These are phyloP conservation scores for Beris chalybata DNA, from an alignment of 2,888 invertebrate genomes.

Conservation along the genomic window DNA sequence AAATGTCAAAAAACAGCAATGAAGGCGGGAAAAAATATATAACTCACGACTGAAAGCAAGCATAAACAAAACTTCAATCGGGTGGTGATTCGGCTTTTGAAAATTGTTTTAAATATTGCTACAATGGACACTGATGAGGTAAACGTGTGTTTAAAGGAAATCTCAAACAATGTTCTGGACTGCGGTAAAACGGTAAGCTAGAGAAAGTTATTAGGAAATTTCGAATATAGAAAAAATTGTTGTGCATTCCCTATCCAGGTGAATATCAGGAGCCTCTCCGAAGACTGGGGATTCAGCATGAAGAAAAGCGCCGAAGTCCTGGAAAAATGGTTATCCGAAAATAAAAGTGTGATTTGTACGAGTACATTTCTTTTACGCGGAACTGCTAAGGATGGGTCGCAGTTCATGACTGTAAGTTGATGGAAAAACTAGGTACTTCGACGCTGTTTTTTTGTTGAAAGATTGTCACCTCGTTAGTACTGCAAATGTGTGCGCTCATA, in stretches of 20 bases:
- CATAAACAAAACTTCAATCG: too few relatives aligned
- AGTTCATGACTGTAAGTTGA: slow-evolving; percentile 15
- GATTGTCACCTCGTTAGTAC: too few relatives aligned
- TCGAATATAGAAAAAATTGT: too few relatives aligned
- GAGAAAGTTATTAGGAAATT: not conserved
- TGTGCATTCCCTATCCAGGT: slow-evolving; percentile 1
- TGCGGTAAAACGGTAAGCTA: slow-evolving; percentile 9
- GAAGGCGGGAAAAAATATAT: too few relatives aligned
- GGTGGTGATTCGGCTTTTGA: too few relatives aligned
- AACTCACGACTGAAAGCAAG: too few relatives aligned
- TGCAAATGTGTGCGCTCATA: too few relatives aligned
- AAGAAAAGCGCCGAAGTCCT: slow-evolving; percentile 3
- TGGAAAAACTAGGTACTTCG: not conserved
- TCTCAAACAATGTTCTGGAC: slow-evolving; percentile 12
- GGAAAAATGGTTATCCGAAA: slow-evolving; percentile 7
- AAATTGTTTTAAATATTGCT: not conserved
- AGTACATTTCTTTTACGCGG: slow-evolving; percentile 15
- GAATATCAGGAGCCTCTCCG: slow-evolving; percentile 16
- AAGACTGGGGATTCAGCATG: slow-evolving; percentile 20
- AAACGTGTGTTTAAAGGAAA: slow-evolving; percentile 17
- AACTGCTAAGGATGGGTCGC: not conserved
- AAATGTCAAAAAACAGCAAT: too few relatives aligned
- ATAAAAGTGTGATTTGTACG: not conserved
- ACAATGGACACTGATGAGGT: slow-evolving; percentile 3
- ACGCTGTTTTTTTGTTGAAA: too few relatives aligned